Percentiles rank a stretch among this genome's conserved stretches.
These are phyloP conservation scores for Sinocyclocheilus anshuiensis DNA, from an alignment of 2,113 vertebrate genomes.

Conservation along the genomic window DNA sequence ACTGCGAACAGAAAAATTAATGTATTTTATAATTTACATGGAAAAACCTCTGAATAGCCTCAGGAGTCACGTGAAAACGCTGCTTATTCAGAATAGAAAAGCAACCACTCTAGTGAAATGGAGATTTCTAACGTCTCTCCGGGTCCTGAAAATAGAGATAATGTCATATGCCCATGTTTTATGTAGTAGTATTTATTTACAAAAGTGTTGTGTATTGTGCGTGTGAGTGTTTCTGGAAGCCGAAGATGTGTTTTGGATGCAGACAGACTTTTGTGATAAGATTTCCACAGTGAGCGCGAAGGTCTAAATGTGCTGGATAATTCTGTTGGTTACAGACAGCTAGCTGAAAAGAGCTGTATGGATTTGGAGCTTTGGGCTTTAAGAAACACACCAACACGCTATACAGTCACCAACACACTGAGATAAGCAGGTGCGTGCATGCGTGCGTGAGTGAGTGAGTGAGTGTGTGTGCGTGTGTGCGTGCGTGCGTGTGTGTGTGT, in stretches of 20 bases:
- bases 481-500: not conserved
- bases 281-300: not conserved
- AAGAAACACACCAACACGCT: not conserved
- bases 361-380: conserved; percentile 23
- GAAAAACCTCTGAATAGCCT: conserved; percentile 25
- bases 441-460: not conserved
- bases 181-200: not conserved
- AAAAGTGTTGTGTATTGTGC: not conserved
- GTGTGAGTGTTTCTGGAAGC: not conserved
- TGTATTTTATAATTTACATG: conserved; percentile 30
- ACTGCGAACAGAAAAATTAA: conserved; percentile 23
- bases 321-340: conserved; percentile 20
- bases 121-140: conserved; percentile 4
- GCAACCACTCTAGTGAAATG: not conserved
- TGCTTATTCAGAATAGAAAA: not conserved
- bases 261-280: conserved; percentile 16
- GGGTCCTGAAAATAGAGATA: not conserved
- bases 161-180: not conserved
- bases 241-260: not conserved
- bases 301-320: conserved; percentile 32
- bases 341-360: not conserved
- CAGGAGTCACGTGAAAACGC: not conserved
- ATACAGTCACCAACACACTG: not conserved
- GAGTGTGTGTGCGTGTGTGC: not conserved
- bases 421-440: not conserved